A percentile compares a stretch with the other conserved stretches of the same genome.
phyloP scores from a whole-genome alignment of 1,140 invertebrate species.

The Heliconius eleuchia region DNA sequence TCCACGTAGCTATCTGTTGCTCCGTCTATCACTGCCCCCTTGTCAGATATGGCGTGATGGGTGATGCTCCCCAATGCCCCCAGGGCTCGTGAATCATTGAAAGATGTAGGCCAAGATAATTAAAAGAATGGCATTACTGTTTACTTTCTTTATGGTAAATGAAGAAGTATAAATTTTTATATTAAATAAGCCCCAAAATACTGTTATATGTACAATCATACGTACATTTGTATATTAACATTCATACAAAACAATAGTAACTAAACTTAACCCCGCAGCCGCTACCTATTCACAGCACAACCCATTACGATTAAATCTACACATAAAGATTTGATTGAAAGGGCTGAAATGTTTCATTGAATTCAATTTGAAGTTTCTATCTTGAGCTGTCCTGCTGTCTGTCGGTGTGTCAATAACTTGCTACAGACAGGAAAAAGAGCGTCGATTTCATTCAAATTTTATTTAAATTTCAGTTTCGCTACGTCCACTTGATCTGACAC shows the following conservation, averaged over 20 bases:
- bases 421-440: background rate
- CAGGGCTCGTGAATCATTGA: too few species aligned
- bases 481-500: background rate
- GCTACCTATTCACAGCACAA: background rate
- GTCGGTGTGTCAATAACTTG: constrained; percentile 12
- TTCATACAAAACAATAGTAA: constrained; percentile 1
- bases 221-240: background rate
- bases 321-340: constrained; percentile 3
- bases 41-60: background rate
- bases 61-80: background rate
- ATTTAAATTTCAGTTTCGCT: background rate
- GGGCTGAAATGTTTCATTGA: constrained; percentile 2
- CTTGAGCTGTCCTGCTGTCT: constrained; percentile 13
- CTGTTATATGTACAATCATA: background rate
- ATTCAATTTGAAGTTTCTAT: constrained; percentile 18
- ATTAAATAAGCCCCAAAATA: too few species aligned
- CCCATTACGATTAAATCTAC: background rate
- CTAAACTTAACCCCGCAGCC: background rate
- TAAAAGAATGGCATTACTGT: too few species aligned
- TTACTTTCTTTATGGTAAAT: too few species aligned
- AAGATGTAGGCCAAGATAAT: too few species aligned
- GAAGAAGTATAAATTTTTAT: too few species aligned
- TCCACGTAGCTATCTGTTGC: background rate
- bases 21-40: constrained; percentile 5
- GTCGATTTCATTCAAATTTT: background rate